Conservation (phyloP, 2,888 invertebrate species). For the Prenolepis imparis region DNA sequence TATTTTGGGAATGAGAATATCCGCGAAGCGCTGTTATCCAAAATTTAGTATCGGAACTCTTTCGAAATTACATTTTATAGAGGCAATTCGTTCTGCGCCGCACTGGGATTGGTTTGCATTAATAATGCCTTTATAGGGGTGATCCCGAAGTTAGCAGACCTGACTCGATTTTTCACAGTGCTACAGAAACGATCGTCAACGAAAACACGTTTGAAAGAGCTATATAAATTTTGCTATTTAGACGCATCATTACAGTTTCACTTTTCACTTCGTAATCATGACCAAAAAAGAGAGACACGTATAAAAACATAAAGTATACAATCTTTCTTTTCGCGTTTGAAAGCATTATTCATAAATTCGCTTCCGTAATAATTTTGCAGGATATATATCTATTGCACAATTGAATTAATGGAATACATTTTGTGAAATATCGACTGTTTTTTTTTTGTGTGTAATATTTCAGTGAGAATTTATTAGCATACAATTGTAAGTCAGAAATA, state of each 20-base stretch:
- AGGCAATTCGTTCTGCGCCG: slow-evolving; percentile 80
- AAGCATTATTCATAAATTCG: slow-evolving; percentile 19
- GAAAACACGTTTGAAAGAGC: slow-evolving; percentile 57
- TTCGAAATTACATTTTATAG: slow-evolving; percentile 82
- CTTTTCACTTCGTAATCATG: neutral
- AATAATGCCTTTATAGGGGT: slow-evolving; percentile 80
- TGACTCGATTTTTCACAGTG: slow-evolving; percentile 72
- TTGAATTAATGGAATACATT: slow-evolving; percentile 14
- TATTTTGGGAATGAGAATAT: slow-evolving; percentile 68
- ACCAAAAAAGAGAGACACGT: neutral
- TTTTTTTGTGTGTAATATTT: slow-evolving; percentile 19
- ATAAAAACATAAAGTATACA: neutral
- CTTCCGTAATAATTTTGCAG: slow-evolving; percentile 20
- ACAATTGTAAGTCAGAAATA: slow-evolving; percentile 5
- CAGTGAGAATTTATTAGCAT: slow-evolving; percentile 31
- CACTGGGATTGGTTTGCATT: slow-evolving; percentile 82
- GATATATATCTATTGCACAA: neutral
- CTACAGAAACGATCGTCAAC: slow-evolving; percentile 29
- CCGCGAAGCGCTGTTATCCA: slow-evolving; percentile 70
- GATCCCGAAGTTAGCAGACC: slow-evolving; percentile 70
- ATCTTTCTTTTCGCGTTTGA: neutral
- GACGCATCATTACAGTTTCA: slow-evolving; percentile 1
- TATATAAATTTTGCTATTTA: slow-evolving; percentile 9
- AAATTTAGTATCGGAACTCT: slow-evolving; percentile 78
- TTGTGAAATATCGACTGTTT: neutral